These are phyloP conservation scores for Apogon hyalosoma DNA, from an alignment of 2,797 vertebrate genomes.

Conservation along the genomic window DNA sequence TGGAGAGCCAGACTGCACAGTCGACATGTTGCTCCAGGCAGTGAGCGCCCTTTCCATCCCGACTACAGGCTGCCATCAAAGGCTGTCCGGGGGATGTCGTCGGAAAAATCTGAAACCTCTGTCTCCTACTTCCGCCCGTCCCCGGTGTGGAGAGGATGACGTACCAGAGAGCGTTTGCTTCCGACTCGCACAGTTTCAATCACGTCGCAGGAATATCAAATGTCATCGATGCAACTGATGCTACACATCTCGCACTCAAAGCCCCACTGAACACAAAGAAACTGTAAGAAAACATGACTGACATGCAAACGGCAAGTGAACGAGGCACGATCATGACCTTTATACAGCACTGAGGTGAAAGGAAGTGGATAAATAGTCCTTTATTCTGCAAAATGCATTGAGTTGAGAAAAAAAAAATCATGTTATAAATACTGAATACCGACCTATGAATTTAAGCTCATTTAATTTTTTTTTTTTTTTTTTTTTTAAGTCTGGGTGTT, in stretches of 20 bases:
- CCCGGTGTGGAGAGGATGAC: conserved; percentile 36
- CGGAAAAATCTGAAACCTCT: conserved; percentile 38
- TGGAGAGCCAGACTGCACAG: conserved; percentile 22
- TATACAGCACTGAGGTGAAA: no score
- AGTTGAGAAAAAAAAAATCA: no score
- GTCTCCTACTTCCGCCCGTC: conserved; percentile 22
- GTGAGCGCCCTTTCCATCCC: conserved; percentile 50
- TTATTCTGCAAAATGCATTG: no score
- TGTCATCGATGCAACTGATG: conserved; percentile 33
- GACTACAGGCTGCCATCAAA: conserved; percentile 41
- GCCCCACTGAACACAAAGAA: background rate
- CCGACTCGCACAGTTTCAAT: conserved; percentile 24
- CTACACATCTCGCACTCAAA: conserved; percentile 17
- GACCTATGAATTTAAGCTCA: no score
- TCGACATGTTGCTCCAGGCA: conserved; percentile 57
- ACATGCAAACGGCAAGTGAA: no score
- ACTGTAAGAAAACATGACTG: no score
- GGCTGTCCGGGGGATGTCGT: conserved; percentile 35
- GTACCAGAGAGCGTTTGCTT: background rate
- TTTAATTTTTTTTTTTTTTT: no score
- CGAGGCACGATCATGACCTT: no score
- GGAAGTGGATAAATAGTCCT: no score
- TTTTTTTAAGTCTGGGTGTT: no score
- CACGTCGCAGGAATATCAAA: conserved; percentile 33
- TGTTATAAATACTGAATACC: no score